A percentile compares a stretch with the other conserved stretches of the same genome.
These are phyloP conservation scores for Melanostoma scalare DNA, from an alignment of 2,888 invertebrate species.

Conservation along the genomic window DNA sequence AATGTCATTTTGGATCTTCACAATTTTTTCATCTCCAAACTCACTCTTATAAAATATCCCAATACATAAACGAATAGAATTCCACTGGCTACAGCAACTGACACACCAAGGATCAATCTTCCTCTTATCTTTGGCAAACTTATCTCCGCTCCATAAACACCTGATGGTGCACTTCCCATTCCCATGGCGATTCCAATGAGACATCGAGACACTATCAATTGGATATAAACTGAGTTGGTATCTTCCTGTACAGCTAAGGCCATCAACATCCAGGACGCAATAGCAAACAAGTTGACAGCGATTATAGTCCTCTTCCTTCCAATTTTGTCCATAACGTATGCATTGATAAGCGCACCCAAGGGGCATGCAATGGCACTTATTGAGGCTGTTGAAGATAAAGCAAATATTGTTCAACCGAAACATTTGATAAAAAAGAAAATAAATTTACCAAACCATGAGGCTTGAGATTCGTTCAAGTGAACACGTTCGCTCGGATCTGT, in stretches of 20 bases:
- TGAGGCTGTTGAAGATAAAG: slow-evolving; percentile 76
- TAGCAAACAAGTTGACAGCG: slow-evolving; percentile 78
- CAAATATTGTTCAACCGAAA: background rate
- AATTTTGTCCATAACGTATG: slow-evolving; percentile 79
- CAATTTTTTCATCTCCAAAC: background rate
- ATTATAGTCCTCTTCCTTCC: slow-evolving; percentile 80
- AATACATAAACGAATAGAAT: slow-evolving; percentile 86
- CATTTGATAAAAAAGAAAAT: background rate
- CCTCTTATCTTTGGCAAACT: slow-evolving; percentile 85
- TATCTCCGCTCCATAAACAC: slow-evolving; percentile 81
- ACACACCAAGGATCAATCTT: slow-evolving; percentile 85
- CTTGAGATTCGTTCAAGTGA: slow-evolving; percentile 76
- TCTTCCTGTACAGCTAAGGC: slow-evolving; percentile 77
- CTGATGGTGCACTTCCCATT: slow-evolving; percentile 79
- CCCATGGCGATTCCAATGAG: slow-evolving; percentile 80
- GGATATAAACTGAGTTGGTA: slow-evolving; percentile 76
- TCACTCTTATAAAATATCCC: slow-evolving; percentile 82
- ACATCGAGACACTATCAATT: slow-evolving; percentile 79
- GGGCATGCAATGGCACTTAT: slow-evolving; percentile 80
- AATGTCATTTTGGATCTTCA: too few relatives aligned
- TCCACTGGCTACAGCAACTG: slow-evolving; percentile 86
- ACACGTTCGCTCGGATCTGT: slow-evolving; percentile 76
- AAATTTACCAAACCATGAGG: slow-evolving; percentile 80
- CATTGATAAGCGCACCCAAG: slow-evolving; percentile 80
- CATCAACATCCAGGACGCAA: slow-evolving; percentile 79